These are phyloP conservation scores for Amblyjoppa proteus DNA, from an alignment of 2,888 invertebrate species.

Conservation along the genomic window DNA sequence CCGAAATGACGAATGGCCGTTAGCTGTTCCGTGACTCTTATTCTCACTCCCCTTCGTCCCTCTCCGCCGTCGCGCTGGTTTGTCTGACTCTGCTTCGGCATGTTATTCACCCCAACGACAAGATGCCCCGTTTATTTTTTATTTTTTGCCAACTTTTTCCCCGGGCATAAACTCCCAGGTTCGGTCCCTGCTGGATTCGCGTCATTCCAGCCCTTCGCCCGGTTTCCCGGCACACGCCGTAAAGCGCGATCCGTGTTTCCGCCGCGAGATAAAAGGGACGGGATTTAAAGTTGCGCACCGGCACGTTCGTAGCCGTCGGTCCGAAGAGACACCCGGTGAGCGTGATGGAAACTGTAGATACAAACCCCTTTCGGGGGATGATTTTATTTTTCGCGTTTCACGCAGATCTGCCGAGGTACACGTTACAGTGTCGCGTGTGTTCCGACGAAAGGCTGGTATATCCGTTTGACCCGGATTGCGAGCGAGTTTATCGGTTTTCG, in stretches of 20 bases:
- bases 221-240: slow-evolving; percentile 2
- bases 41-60: background rate
- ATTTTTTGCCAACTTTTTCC: slow-evolving; percentile 11
- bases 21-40: slow-evolving; percentile 33
- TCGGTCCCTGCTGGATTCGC: slow-evolving; percentile 1
- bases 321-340: background rate
- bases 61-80: background rate
- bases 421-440: slow-evolving; percentile 11
- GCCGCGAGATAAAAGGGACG: slow-evolving; percentile 32
- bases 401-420: slow-evolving; percentile 5
- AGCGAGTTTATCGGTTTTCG: slow-evolving; percentile 22
- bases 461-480: slow-evolving; percentile 42
- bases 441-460: slow-evolving; percentile 23
- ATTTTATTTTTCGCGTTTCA: slow-evolving; percentile 45
- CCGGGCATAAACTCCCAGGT: background rate
- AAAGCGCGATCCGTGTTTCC: slow-evolving; percentile 52
- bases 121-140: slow-evolving; percentile 28
- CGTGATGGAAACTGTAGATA: slow-evolving; percentile 14
- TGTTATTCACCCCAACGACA: slow-evolving; percentile 32
- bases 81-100: background rate
- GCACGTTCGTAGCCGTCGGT: background rate
- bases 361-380: background rate
- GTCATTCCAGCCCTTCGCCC: background rate
- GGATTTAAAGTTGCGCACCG: slow-evolving; percentile 48
- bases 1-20: slow-evolving; percentile 62